Conservation (phyloP, 2,113 vertebrate species). For the Calidris pugnax region DNA sequence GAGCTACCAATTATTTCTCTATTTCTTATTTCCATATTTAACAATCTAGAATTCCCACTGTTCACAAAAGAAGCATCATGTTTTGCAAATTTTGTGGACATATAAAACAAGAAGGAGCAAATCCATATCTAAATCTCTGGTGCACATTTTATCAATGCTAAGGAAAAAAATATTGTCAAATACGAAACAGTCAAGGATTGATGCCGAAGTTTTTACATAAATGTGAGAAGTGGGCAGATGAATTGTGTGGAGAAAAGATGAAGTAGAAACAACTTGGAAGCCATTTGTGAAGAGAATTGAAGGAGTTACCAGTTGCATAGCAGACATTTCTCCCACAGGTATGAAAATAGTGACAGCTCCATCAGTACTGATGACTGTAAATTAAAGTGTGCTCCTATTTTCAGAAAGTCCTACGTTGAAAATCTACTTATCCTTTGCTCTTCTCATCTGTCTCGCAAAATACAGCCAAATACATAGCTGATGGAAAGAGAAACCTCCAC, state of each 20-base stretch:
- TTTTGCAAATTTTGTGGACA: conserved; percentile 13
- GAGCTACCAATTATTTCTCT: neutral
- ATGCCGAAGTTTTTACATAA: neutral
- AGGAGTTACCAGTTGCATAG: neutral
- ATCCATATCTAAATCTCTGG: neutral
- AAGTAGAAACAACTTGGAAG: neutral
- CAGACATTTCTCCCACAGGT: neutral
- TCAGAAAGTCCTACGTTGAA: rapidly evolving
- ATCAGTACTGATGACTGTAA: neutral
- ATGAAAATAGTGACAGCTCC: neutral
- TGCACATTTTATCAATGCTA: neutral
- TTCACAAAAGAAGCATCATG: conserved; percentile 19
- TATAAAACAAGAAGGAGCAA: neutral
- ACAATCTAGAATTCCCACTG: conserved; percentile 30
- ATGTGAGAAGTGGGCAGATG: neutral
- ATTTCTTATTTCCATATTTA: neutral
- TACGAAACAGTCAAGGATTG: neutral
- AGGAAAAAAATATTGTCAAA: neutral
- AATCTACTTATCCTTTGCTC: neutral
- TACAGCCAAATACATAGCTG: neutral
- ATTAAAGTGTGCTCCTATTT: neutral
- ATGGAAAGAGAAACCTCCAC: neutral
- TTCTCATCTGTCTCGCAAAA: neutral
- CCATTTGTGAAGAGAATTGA: neutral
- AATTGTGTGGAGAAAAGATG: neutral